Base-by-base conservation (phyloP, 1,140 invertebrate species). In the Epicauta chinensis region DNA sequence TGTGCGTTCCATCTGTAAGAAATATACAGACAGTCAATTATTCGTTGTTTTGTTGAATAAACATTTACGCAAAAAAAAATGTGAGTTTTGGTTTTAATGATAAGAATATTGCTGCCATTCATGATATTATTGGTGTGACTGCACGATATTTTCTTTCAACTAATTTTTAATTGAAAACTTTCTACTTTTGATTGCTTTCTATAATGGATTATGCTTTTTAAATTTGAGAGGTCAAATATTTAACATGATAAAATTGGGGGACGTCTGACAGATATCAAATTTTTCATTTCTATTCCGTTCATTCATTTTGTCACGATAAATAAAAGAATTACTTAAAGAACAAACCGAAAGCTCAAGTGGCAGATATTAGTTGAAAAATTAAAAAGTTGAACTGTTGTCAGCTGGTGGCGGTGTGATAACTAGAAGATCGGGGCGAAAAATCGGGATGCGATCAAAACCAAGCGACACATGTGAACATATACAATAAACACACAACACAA, bases 381-480 rank as follows among this genome's bases (percentile, higher is more conserved):
- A 61, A 61, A n/a, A 61, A 61, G 56, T 61, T 61, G 44, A 53
- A 51, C 38, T 40, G 51, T 50, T 61, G 59, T 58, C 56, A 58
- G 52, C 59, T 58, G 58, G 51, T 42, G 58, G 47, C 47, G 38
- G 57, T 13, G 46, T 51, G 58, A 60, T 60, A 60, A 57, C 49
- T 23, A 36, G 16, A 34, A 39, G 32, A n/a, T 40, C 12, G 32
- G 32, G 32, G 29, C 29, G 4, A 49, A 31, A 38, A 38, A 49
- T 29, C 46, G 40, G 46, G 12, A 49, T 29, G 46, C 35, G 46
- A 49, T 14, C 40, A 37, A 9, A 40, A n/a, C n/a, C 46, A 36
- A 17, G 29, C 46, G 29, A 39, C 46, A 49, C 36, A 38, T 49
- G 46, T 40, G 37, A 49, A 38, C 46, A 40, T 47, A 23, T 37